phyloP scores from a whole-genome alignment of 2,113 vertebrate genomes.

The Scytalopus superciliaris region DNA sequence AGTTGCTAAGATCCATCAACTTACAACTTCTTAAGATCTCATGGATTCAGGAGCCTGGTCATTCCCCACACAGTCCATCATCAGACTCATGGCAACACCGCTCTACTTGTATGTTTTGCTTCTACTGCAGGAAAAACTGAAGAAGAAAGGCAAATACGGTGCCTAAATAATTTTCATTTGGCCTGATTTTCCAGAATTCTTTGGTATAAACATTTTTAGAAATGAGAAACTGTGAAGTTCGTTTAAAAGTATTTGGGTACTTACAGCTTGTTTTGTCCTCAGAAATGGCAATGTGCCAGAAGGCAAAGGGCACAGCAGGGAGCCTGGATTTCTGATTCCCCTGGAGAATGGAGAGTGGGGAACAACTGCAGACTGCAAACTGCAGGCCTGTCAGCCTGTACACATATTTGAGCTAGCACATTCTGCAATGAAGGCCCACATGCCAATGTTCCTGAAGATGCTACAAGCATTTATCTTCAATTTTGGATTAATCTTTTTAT shows the following conservation, averaged over 20 bases:
- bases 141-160: not conserved
- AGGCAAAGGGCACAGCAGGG: not conserved
- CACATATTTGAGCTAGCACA: not conserved
- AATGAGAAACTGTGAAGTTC: not conserved
- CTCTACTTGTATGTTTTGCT: not conserved
- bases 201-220: not conserved
- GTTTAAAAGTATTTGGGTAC: not conserved
- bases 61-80: not conserved
- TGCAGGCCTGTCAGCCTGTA: not conserved
- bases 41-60: not conserved
- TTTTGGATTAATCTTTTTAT: not conserved
- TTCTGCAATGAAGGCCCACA: not conserved
- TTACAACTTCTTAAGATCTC: not conserved
- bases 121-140: not conserved
- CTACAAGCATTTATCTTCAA: not conserved
- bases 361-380: not conserved
- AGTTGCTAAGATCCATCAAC: not conserved
- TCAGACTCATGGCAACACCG: not conserved
- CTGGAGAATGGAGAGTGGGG: not conserved
- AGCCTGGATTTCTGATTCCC: not conserved
- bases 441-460: not conserved
- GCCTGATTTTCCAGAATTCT: not conserved
- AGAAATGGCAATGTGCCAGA: not conserved
- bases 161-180: not conserved
- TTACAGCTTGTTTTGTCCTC: not conserved